Percentiles rank a stretch among this genome's conserved stretches.
Evolutionary conservation across 37 sponge, comb jelly and placozoan species (phyloP).

Genomic region (Haliclona indistincta): DNA sequence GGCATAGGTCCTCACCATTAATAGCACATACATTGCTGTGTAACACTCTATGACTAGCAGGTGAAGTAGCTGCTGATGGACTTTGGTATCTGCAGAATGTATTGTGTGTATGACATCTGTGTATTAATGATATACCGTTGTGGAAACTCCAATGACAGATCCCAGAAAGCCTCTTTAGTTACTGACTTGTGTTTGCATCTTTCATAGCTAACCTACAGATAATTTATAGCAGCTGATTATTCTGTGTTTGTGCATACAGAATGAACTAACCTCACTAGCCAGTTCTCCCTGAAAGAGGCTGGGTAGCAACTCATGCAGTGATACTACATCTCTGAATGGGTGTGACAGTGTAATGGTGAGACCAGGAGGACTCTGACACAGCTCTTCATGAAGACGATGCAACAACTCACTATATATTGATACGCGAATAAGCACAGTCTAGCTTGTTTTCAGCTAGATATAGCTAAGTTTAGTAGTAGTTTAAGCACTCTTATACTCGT

Average conservation of each 20-base stretch:
- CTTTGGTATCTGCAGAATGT: neutral
- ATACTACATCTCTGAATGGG: neutral
- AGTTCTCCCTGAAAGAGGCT: constrained; percentile 71
- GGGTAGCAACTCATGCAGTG: constrained; percentile 42
- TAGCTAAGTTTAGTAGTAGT: too few species aligned
- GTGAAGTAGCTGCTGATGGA: neutral
- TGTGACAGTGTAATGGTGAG: neutral
- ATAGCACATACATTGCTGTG: neutral
- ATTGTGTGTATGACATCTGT: neutral
- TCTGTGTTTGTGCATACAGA: neutral
- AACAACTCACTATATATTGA: constrained; percentile 72
- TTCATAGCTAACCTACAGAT: constrained; percentile 40
- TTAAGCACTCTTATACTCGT: too few species aligned
- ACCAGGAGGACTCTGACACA: constrained; percentile 34
- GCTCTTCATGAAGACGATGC: constrained; percentile 55
- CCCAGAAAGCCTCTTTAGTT: constrained; percentile 59
- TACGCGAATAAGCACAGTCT: too few species aligned
- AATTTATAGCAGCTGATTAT: neutral
- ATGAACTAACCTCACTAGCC: constrained; percentile 34
- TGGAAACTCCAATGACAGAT: constrained; percentile 78
- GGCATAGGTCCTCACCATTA: neutral
- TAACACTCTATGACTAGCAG: neutral
- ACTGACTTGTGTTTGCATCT: constrained; percentile 52
- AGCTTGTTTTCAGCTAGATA: too few species aligned
- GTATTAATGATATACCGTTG: constrained; percentile 1